Evolutionary conservation across 2,113 vertebrate species (phyloP), one percentile per base, ranked within the genome.

Genomic region (Lonchura striata): DNA sequence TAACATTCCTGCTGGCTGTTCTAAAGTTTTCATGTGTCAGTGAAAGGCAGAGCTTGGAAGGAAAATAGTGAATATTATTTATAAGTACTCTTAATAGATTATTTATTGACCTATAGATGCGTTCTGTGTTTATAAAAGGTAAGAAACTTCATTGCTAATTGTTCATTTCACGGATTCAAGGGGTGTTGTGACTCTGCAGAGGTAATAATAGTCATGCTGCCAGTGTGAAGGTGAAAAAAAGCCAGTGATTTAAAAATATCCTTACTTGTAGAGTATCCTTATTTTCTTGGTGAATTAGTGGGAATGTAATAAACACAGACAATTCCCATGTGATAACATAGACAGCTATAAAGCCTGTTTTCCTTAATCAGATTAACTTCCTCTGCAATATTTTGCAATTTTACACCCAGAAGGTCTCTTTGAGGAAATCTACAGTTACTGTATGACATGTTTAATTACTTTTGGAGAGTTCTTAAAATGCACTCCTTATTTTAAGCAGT

Each of bases 341-440:
- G 82, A 50, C 52, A 90, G 71, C 92, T 88, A 15, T 54, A 75
- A 83, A 92, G 88, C 81, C 75, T 82, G n/a, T 90, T 94, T 93
- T 72, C 69, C 37, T 77, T 90, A 92, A 77, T 88, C 80, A 86
- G 92, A 92, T 86, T 91, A 94, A 88, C 79, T 86, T 79, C 59
- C 86, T 90, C 68, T 74, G 42, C 72, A 63, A 9, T 49, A 63
- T 86, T 88, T 86, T 39, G 53, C 76, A 88, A 27, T 56, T 94
- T 93, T 95, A 82, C 64, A 77, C 50, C 72, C 42, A 79, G 79
- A 72, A 69, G 88, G 64, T 83, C 42, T 83, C 42, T 83, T 47
- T 54, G 74, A 91, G 49, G 53, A 94, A 88, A 85, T 82, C 52
- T 13, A 50, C 21, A 83, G 66, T 65, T 87, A 69, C 35, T 54